Base-by-base conservation (phyloP, 2,113 vertebrate genomes). In the Microtus oregoni region DNA sequence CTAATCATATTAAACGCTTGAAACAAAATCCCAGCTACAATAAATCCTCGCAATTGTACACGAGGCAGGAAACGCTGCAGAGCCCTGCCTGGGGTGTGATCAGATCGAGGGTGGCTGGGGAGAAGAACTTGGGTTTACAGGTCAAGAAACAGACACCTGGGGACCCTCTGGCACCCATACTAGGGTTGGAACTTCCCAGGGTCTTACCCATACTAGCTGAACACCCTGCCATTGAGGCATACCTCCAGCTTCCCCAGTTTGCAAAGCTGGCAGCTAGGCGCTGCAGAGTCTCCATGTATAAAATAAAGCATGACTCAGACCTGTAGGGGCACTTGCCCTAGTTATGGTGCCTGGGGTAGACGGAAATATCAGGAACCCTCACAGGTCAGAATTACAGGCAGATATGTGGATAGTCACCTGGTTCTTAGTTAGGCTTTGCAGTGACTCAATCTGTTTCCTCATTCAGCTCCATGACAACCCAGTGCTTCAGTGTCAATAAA, bases 1-100 rank as follows among this genome's bases (percentile, higher is more conserved):
- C 92, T 97, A 94, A 97, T 97, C 97, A 97, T 97, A 95, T 94
- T 96, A 97, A 96, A 95, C 85, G 85, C 96, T 94, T 97, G 97
- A 97, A 97, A 97, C 95, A 92, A 92, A 97, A 97, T 94, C 96
- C 95, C 76, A 10, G 94, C 95, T 61, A 92, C 88, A 95, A 97
- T 96, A 96, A 96, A 94, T 92, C 95, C 88, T 94, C 90, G 15
- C 92, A 87, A 77, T 90, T 85, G 92, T 93, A 63, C 81, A 90
- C 85, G 92, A 77, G 70, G 85, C 88, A 92, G 95, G 88, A 96
- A 92, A 75, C 12, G 1, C 88, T 14, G 0, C 10, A 10, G 20
- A 85, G 92, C 90, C 88, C 92, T 65, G 90, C 81, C 83, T 28
- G 70, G 50, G 55, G 72, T 67, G 55, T 87, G 89, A 86, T 50